A percentile compares a stretch with the other conserved stretches of the same genome.
phyloP scores from a whole-genome alignment of 2,113 vertebrate species.

The Epinephelus cyanopodus region DNA sequence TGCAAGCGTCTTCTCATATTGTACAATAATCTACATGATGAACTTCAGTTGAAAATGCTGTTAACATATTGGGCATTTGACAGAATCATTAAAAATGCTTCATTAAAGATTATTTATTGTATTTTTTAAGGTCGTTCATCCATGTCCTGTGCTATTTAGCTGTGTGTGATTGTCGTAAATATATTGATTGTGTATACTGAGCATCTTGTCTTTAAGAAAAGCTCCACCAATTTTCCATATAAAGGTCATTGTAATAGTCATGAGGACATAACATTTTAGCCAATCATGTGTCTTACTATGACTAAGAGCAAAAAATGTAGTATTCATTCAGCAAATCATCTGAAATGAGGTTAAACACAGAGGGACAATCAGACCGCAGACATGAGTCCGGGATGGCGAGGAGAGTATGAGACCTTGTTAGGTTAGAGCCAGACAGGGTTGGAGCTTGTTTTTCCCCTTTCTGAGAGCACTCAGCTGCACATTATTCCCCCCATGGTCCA shows the following conservation, averaged over 20 bases:
- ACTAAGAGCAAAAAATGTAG: not conserved
- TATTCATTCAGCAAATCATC: not conserved
- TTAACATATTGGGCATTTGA: not conserved
- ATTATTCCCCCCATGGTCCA: slow-evolving; percentile 52
- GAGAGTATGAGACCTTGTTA: slow-evolving; percentile 45
- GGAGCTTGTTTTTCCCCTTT: slow-evolving; percentile 43
- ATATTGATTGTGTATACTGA: not conserved
- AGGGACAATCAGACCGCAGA: slow-evolving; percentile 12
- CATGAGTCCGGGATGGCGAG: slow-evolving; percentile 1
- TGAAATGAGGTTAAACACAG: slow-evolving; percentile 19
- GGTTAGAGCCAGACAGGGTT: slow-evolving; percentile 16
- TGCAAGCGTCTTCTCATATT: not conserved
- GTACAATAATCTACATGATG: not conserved
- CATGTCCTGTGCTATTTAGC: not conserved
- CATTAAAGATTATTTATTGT: not conserved
- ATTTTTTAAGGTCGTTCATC: too few species aligned
- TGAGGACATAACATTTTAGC: not conserved
- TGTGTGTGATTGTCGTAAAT: not conserved
- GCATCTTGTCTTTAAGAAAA: too few species aligned
- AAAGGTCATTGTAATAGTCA: not conserved
- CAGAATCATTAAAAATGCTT: not conserved
- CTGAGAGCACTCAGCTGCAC: slow-evolving; percentile 53
- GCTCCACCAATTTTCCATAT: too few species aligned
- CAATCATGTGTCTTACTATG: not conserved
- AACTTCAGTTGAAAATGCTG: not conserved